Evolutionary conservation across 2,113 vertebrate genomes (phyloP), one percentile per base, ranked within the genome.

Genomic region (Chaetodon trifascialis): DNA sequence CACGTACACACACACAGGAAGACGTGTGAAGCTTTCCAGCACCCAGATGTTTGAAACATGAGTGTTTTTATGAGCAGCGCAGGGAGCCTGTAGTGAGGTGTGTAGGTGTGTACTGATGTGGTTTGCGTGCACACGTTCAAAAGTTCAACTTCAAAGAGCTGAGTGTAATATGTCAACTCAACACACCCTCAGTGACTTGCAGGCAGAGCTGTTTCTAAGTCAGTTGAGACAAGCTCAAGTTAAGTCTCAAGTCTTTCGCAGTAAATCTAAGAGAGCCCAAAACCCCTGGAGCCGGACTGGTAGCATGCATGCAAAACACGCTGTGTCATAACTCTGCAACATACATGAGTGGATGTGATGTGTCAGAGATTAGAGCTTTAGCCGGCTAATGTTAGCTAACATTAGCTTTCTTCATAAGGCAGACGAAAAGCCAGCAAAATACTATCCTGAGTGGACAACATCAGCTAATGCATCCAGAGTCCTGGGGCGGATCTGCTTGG

Each of bases 11-110:
- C 38, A 67, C 44, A 60, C 75, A 91, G 69, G 81, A 82, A 89
- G 76, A 77, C 77, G 89, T 75, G 72, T 23, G 38, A 82, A 36
- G 84, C 92, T 91, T 92, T 94, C 76, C 90, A 86, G 84, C 64
- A 73, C 73, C 83, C 94, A 95, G 90, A 93, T 95, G 94, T 94
- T 93, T 90, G 90, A 90, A 92, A 94, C 88, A 76, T 79, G 82
- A 92, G 74, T 83, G 67, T 73, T 83, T 92, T 90, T 90, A 92
- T 80, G 85, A 85, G 82, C 77, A 76, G 66, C 86, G 49, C 73
- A 76, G 88, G 85, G 86, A 85, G 85, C 64, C 83, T 83, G 84
- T 56, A 66, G 64, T 42, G 71, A 75, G 77, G 72, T 75, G 82
- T 72, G 80, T 69, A 71, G 78, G 63, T 58, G 63, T 58, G 62